A percentile compares a stretch with the other conserved stretches of the same genome.
Conservation (phyloP, 2,113 vertebrate genomes). For the Plotosus lineatus region DNA sequence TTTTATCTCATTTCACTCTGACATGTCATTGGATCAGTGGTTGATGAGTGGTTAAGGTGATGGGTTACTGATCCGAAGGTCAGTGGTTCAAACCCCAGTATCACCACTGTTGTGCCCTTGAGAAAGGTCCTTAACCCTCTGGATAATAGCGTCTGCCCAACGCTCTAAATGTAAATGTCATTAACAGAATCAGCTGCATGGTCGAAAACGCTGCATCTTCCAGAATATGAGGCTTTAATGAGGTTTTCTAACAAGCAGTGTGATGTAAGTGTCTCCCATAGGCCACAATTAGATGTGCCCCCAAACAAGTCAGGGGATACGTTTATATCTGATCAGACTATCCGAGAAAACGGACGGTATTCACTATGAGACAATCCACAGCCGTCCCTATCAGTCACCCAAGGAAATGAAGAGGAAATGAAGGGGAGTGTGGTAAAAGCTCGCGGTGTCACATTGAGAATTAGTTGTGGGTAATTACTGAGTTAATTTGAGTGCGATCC, state of each 20-base stretch:
- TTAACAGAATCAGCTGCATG: background rate
- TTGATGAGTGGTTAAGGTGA: too few species aligned
- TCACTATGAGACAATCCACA: background rate
- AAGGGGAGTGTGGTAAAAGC: background rate
- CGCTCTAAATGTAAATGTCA: too few species aligned
- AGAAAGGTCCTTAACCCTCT: too few species aligned
- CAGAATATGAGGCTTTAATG: background rate
- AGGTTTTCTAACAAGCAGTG: background rate
- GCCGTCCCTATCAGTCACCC: slow-evolving; percentile 5
- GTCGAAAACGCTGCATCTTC: background rate
- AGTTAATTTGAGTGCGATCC: slow-evolving; percentile 38
- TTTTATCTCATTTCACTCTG: slow-evolving; percentile 8
- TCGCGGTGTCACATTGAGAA: slow-evolving; percentile 25
- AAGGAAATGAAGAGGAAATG: slow-evolving; percentile 14
- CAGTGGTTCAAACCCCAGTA: too few species aligned
- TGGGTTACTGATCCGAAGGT: too few species aligned
- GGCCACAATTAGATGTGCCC: background rate
- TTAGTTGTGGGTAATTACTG: slow-evolving; percentile 44
- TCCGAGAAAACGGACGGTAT: background rate
- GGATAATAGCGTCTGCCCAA: too few species aligned
- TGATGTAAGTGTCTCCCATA: background rate
- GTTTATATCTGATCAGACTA: background rate
- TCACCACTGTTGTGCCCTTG: too few species aligned
- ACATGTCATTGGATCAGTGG: too few species aligned
- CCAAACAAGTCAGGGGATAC: background rate